Percentiles rank a stretch among this genome's conserved stretches.
These are phyloP conservation scores for Parauchenoglanis ngamensis DNA, from an alignment of 2,797 vertebrate species.

Conservation along the genomic window DNA sequence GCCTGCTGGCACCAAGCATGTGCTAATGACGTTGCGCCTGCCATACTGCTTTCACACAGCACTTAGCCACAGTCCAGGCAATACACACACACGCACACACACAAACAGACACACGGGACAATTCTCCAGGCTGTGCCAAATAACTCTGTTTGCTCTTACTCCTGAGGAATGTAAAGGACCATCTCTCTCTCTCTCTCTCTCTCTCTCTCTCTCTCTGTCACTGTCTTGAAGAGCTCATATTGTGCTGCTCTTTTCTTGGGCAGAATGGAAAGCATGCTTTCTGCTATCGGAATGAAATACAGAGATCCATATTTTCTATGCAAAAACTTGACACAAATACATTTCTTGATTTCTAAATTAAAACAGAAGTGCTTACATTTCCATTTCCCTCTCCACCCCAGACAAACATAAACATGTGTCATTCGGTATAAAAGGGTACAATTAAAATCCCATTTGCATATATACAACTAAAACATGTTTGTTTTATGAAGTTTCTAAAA, in stretches of 20 bases:
- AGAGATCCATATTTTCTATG: not conserved
- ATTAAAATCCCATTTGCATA: not conserved
- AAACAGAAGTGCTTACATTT: not conserved
- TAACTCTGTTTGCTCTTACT: constrained; percentile 46
- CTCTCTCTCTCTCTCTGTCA: constrained; percentile 42
- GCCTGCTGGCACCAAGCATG: constrained; percentile 51
- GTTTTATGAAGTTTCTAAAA: not conserved
- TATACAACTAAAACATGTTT: not conserved
- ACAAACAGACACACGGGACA: constrained; percentile 16
- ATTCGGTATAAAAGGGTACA: not conserved
- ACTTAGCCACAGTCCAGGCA: constrained; percentile 21
- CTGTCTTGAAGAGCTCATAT: not conserved
- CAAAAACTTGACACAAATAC: not conserved
- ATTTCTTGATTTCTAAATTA: not conserved
- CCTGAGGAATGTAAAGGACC: constrained; percentile 64
- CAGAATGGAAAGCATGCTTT: constrained; percentile 28
- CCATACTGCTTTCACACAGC: constrained; percentile 32
- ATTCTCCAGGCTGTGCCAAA: constrained; percentile 40
- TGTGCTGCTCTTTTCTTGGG: constrained; percentile 31
- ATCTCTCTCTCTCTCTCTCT: constrained; percentile 52
- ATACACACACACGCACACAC: constrained; percentile 12
- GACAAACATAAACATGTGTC: not conserved
- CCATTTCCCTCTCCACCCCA: too few relatives aligned
- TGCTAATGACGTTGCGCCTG: constrained; percentile 43
- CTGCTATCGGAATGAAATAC: not conserved